Conservation (phyloP, 1,140 invertebrate species). For the Drosophila suzukii region DNA sequence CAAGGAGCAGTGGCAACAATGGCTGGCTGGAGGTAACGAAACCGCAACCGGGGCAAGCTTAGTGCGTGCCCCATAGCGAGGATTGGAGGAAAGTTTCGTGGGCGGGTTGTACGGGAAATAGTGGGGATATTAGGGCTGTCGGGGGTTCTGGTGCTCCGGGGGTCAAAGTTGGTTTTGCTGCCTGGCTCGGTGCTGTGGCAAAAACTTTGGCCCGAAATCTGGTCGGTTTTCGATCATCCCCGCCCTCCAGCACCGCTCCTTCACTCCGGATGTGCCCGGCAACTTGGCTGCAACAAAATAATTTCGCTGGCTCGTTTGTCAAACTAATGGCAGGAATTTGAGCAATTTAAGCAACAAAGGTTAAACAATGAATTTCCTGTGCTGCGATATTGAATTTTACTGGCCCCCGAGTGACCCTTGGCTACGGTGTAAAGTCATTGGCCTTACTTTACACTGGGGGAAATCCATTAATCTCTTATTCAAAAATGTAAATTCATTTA, state of each 20-base stretch:
- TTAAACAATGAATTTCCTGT: conserved; percentile 79
- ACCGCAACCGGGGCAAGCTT: conserved; percentile 44
- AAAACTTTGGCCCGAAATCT: conserved; percentile 68
- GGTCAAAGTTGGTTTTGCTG: conserved; percentile 32
- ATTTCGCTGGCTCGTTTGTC: conserved; percentile 79
- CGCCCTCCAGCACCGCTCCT: neutral
- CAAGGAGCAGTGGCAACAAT: conserved; percentile 28
- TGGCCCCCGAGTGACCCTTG: conserved; percentile 30
- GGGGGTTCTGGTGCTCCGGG: conserved; percentile 2
- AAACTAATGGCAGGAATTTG: conserved; percentile 81
- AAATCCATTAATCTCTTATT: neutral
- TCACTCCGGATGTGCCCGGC: conserved; percentile 21
- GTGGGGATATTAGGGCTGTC: neutral
- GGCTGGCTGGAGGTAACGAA: conserved; percentile 36
- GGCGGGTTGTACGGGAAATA: neutral
- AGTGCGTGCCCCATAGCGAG: conserved; percentile 52
- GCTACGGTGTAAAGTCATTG: conserved; percentile 49
- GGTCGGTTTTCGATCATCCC: conserved; percentile 36
- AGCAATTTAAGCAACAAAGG: conserved; percentile 82
- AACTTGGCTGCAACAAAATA: conserved; percentile 72
- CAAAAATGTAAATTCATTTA: neutral
- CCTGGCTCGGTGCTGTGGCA: conserved; percentile 29
- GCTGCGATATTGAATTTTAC: conserved; percentile 75
- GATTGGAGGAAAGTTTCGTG: conserved; percentile 10
- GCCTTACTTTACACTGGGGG: conserved; percentile 8